Evolutionary conservation across 1,140 invertebrate genomes (phyloP).

Genomic region (Drosophila eugracilis): DNA sequence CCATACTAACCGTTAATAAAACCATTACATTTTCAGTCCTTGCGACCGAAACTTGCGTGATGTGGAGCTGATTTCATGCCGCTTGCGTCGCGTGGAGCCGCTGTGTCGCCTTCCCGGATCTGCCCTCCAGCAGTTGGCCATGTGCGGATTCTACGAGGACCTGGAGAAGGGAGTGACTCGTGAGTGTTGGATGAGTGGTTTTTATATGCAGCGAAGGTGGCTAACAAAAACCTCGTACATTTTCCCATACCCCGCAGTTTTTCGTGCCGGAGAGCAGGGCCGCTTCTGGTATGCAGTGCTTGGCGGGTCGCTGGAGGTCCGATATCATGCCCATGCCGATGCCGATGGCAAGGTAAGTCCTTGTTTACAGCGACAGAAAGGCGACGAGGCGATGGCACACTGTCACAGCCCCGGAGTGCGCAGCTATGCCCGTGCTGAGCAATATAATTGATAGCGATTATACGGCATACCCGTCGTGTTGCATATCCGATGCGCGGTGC

Average conservation of each 20-base stretch:
- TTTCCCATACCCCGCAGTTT: constrained; percentile 87
- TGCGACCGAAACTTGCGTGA: constrained; percentile 90
- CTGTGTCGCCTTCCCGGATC: constrained; percentile 89
- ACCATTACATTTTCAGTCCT: constrained; percentile 86
- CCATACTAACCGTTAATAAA: background rate
- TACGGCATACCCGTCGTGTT: constrained; percentile 10
- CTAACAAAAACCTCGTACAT: constrained; percentile 6
- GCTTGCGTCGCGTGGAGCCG: constrained; percentile 87
- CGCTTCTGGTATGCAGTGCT: constrained; percentile 92
- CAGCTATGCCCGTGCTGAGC: constrained; percentile 54
- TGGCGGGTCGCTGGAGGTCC: constrained; percentile 89
- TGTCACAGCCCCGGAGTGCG: background rate
- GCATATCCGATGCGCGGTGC: constrained; percentile 40
- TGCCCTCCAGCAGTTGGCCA: constrained; percentile 91
- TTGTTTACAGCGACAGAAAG: constrained; percentile 7
- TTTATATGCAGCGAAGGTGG: constrained; percentile 31
- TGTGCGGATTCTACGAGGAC: constrained; percentile 91
- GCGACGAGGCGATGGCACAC: background rate
- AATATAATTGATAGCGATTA: constrained; percentile 77
- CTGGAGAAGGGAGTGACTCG: constrained; percentile 91
- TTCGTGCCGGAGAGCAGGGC: constrained; percentile 91
- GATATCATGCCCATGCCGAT: constrained; percentile 86
- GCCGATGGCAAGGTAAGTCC: constrained; percentile 86
- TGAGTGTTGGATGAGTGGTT: constrained; percentile 85
- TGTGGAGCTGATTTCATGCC: constrained; percentile 88